Evolutionary conservation across 2,797 vertebrate genomes (phyloP), one percentile per base, ranked within the genome.

Genomic region (Muscicapa comitata): DNA sequence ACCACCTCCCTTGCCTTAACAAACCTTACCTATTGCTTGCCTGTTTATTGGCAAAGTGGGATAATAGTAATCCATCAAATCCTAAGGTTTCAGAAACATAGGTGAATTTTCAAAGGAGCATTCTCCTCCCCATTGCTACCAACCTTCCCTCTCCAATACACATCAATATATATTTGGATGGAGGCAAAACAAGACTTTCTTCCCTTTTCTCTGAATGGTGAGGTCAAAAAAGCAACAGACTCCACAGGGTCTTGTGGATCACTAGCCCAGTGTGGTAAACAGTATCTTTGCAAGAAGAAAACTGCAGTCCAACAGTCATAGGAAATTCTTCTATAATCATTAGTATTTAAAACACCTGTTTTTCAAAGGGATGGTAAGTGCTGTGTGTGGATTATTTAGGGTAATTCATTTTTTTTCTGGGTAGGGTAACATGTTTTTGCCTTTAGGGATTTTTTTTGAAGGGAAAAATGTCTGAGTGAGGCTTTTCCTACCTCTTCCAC

Each of bases 381-480:
- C 7, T 70, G 3, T 4, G 10, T 4, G 1, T 1, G 28, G 13
- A 3, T 25, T 66, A 73, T 33, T 72, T 35, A 8, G 16, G 6
- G 8, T 28, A 6, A 3, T 3, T 31, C 21, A 5, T 4, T 25
- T 19, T 59, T 25, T 67, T 55, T 16, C 31, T 11, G 4, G 5
- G 13, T 24, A 9, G 2, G 5, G 10, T 9, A 45, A 45, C 10
- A 6, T 23, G 2, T 2, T 55, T 57, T 70, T 21, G 2, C 3
- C 72, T 81, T 31, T 11, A 9, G 28, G 9, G 23, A 10, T 20
- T 54, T 40, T 43, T 37, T 37, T 66, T 26, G 3, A 2, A 5
- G 4, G 2, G 1, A 1, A 10, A 47, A 29, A 78, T 1, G 7
- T 50, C 13, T 1, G 1, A 51, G 12, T 29, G 21, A 71, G 20